Base-by-base conservation (phyloP, 2,797 vertebrate genomes). In the Psittacula echo region DNA sequence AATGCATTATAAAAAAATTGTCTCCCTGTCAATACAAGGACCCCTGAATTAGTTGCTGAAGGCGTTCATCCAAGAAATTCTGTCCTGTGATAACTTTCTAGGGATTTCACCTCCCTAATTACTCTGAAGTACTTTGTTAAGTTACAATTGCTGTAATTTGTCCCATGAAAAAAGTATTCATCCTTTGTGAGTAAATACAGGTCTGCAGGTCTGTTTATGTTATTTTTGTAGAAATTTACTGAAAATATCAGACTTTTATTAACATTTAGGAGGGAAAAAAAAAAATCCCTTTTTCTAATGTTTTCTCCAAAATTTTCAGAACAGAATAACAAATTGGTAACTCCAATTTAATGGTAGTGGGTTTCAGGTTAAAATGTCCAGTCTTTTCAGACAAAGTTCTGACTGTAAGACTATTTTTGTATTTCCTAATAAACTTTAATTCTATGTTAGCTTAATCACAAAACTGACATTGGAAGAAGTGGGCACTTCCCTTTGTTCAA, bases 1-100 rank as follows among this genome's bases (percentile, higher is more conserved):
- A 94, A 95, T 89, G 22, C 39, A 81, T 86, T 41, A 53, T n/a
- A 70, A 89, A 89, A 89, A 92, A 74, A 45, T 79, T 95, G 68
- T 94, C 60, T 85, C 82, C 26, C 41, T 86, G 39, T 93, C 84
- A 94, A 83, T 87, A 84, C 13, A 79, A 74, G 75, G 32, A 85
- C 89, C 65, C 34, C 60, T 84, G 65, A 71, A 87, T 85, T 84
- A 90, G 50, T 74, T 93, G 78, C 29, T 62, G 60, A 89, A 91
- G 53, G 22, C 41, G 54, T 50, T 78, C 26, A 58, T 66, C 39
- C 86, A 82, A 62, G 87, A 89, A 95, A 73, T 11, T 78, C 13
- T 79, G 26, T 85, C 54, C 41, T 67, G 30, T 15, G 9, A 45
- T 65, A 83, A 34, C 39, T 92, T 89, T 41, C 73, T n/a, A 77